Evolutionary conservation across 2,797 vertebrate species (phyloP).

Genomic region (Schizopygopsis malacanthus): DNA sequence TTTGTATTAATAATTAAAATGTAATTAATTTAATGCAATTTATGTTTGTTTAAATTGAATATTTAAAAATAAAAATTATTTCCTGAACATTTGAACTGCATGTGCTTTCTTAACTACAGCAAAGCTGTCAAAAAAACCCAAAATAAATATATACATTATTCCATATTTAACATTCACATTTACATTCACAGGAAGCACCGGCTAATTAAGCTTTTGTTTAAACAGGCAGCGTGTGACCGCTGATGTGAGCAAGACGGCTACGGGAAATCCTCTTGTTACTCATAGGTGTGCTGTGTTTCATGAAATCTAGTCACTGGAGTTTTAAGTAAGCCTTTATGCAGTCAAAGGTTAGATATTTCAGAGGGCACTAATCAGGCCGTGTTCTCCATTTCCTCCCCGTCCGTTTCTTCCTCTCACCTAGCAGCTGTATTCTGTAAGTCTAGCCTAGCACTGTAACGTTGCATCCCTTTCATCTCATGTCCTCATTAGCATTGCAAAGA

Average conservation of each 20-base stretch:
- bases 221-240: not conserved
- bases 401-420: slow-evolving; percentile 74
- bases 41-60: not conserved
- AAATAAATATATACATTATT: no score
- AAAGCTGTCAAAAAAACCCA: not conserved
- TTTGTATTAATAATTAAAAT: not conserved
- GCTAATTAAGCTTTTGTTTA: slow-evolving; percentile 16
- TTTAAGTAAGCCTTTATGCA: slow-evolving; percentile 64
- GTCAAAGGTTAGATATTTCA: slow-evolving; percentile 82
- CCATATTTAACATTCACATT: not conserved
- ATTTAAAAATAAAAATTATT: not conserved
- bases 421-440: slow-evolving; percentile 68
- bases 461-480: slow-evolving; percentile 77
- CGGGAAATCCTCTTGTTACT: slow-evolving; percentile 9
- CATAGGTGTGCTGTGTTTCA: slow-evolving; percentile 40
- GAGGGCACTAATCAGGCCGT: slow-evolving; percentile 81
- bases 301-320: slow-evolving; percentile 57
- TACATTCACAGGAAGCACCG: not conserved
- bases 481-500: slow-evolving; percentile 83
- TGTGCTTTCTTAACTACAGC: not conserved
- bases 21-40: not conserved
- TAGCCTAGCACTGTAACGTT: slow-evolving; percentile 78
- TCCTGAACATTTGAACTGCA: not conserved
- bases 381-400: slow-evolving; percentile 78
- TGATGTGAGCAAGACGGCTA: not conserved